Conservation (phyloP, 1,140 invertebrate genomes). For the Scaptomyza montana region DNA sequence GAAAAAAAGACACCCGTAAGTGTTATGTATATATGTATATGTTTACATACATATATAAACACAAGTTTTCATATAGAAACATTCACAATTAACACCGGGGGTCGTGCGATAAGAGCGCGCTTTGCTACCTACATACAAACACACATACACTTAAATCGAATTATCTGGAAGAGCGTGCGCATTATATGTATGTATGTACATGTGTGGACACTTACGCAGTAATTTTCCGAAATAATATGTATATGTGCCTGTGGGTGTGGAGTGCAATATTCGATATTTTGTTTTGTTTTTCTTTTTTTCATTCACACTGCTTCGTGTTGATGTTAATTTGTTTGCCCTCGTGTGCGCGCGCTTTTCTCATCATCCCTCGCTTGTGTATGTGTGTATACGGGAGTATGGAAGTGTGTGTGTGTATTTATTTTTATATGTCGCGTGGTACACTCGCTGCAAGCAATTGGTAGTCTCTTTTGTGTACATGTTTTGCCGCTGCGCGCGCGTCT, state of each 20-base stretch:
- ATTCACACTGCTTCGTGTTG: slow-evolving; percentile 34
- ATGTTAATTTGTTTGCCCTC: slow-evolving; percentile 59
- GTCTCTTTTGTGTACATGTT: slow-evolving; percentile 66
- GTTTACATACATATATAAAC: slow-evolving; percentile 20
- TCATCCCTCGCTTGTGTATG: slow-evolving; percentile 40
- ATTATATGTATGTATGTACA: slow-evolving; percentile 6
- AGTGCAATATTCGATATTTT: slow-evolving; percentile 53
- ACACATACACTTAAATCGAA: slow-evolving; percentile 37
- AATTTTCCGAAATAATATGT: slow-evolving; percentile 68
- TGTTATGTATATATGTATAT: slow-evolving; percentile 16
- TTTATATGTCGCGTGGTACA: slow-evolving; percentile 43
- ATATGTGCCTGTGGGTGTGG: slow-evolving; percentile 3
- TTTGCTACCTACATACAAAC: slow-evolving; percentile 18
- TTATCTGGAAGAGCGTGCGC: slow-evolving; percentile 56
- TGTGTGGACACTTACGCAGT: slow-evolving; percentile 34
- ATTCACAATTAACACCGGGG: slow-evolving; percentile 68
- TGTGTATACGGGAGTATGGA: slow-evolving; percentile 10
- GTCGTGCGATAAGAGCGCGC: slow-evolving; percentile 64
- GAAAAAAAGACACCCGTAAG: slow-evolving; percentile 76
- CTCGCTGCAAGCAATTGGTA: slow-evolving; percentile 56
- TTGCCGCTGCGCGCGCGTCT: slow-evolving; percentile 66
- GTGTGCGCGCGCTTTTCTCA: slow-evolving; percentile 79
- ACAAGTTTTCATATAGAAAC: slow-evolving; percentile 4
- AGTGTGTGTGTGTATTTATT: slow-evolving; percentile 50
- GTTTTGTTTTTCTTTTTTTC: slow-evolving; percentile 44